These are phyloP conservation scores for Seriola dumerili DNA, from an alignment of 2,113 vertebrate genomes.

Conservation along the genomic window DNA sequence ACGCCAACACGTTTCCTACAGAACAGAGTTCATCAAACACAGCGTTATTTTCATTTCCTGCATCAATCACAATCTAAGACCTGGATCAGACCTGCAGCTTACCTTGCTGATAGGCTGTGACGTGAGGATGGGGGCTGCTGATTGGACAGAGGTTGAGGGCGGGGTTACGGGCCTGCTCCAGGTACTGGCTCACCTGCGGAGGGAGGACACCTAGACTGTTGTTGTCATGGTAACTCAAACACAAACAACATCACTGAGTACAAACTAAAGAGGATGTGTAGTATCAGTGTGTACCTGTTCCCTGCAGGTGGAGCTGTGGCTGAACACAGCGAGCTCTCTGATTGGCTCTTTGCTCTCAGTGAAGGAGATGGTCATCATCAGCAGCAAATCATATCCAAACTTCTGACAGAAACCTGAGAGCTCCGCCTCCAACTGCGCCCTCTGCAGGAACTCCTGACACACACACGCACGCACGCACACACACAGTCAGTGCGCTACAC, in stretches of 20 bases:
- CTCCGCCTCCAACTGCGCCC: slow-evolving; percentile 82
- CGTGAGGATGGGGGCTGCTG: slow-evolving; percentile 77
- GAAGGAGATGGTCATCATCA: slow-evolving; percentile 91
- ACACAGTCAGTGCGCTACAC: neutral
- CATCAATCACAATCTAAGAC: too few relatives aligned
- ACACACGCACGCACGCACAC: slow-evolving; percentile 24
- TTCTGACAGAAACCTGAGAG: slow-evolving; percentile 87
- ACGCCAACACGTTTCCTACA: slow-evolving; percentile 84
- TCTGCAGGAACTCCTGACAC: slow-evolving; percentile 87
- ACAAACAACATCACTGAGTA: neutral
- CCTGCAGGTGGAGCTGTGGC: slow-evolving; percentile 77
- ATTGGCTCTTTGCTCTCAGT: slow-evolving; percentile 83
- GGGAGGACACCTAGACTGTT: neutral
- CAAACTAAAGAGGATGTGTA: neutral
- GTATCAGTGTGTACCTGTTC: slow-evolving; percentile 56
- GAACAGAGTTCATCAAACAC: neutral
- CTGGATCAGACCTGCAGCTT: neutral
- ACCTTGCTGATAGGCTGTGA: slow-evolving; percentile 89
- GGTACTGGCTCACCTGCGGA: slow-evolving; percentile 85
- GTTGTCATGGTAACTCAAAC: slow-evolving; percentile 11
- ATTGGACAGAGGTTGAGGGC: slow-evolving; percentile 83
- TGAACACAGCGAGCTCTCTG: slow-evolving; percentile 90
- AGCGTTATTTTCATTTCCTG: too few relatives aligned
- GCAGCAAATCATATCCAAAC: slow-evolving; percentile 81
- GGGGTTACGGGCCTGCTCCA: slow-evolving; percentile 85